Evolutionary conservation across 2,888 invertebrate species (phyloP).

Genomic region (Drosophila vallismaia): DNA sequence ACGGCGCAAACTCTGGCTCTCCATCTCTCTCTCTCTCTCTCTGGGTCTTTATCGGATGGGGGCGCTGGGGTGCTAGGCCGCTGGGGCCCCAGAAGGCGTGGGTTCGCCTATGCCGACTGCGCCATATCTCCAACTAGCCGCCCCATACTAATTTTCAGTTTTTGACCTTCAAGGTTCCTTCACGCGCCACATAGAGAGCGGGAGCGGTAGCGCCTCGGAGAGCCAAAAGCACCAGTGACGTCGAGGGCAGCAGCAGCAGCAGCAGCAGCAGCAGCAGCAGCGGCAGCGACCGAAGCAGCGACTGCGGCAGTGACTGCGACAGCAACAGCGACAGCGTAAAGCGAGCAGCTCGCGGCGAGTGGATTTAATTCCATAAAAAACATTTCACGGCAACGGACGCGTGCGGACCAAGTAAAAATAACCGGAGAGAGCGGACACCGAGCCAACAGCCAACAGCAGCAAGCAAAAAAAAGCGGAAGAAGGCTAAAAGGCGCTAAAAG

Average conservation of each 20-base stretch:
- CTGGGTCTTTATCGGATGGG: not conserved
- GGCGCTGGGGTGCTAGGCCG: not conserved
- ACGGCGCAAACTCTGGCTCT: slow-evolving; percentile 17
- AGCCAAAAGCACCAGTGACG: slow-evolving; percentile 16
- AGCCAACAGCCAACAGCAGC: not conserved
- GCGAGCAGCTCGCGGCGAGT: slow-evolving; percentile 59
- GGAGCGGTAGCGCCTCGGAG: slow-evolving; percentile 6
- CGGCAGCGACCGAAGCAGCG: slow-evolving; percentile 31
- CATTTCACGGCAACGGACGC: slow-evolving; percentile 80
- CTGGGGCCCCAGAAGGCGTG: slow-evolving; percentile 1
- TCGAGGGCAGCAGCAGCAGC: slow-evolving; percentile 14
- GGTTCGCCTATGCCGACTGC: slow-evolving; percentile 10
- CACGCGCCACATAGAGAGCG: slow-evolving; percentile 71
- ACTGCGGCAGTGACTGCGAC: slow-evolving; percentile 33
- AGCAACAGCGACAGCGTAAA: slow-evolving; percentile 46
- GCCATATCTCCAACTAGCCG: slow-evolving; percentile 48
- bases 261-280: slow-evolving; percentile 8
- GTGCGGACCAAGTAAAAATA: slow-evolving; percentile 67
- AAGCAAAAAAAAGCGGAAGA: slow-evolving; percentile 27
- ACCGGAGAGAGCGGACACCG: slow-evolving; percentile 39
- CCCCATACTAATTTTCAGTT: slow-evolving; percentile 81
- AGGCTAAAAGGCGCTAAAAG: slow-evolving; percentile 3
- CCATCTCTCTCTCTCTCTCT: slow-evolving; percentile 28
- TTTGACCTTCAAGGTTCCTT: slow-evolving; percentile 84
- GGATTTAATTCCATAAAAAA: slow-evolving; percentile 80